Percentiles rank a stretch among this genome's conserved stretches.
These are phyloP conservation scores for Macrostomum cliftonense DNA, from an alignment of 2,888 invertebrate genomes.

Conservation along the genomic window DNA sequence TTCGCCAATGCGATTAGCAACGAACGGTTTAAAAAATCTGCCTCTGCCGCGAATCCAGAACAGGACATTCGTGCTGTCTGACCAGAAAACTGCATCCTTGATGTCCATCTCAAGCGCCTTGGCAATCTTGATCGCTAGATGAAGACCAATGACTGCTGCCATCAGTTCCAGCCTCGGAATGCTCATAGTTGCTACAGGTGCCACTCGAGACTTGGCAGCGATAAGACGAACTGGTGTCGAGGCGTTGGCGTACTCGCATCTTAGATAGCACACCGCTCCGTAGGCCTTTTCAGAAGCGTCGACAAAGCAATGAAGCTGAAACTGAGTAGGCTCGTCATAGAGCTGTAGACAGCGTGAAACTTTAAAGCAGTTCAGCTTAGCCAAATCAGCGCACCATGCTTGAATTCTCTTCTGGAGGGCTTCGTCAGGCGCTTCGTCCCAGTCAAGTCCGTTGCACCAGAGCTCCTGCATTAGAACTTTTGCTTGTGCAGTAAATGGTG, in stretches of 20 bases:
- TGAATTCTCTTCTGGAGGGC: not conserved
- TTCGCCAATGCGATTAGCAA: conserved; percentile 7
- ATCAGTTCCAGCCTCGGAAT: conserved; percentile 7
- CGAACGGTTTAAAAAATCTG: conserved; percentile 7
- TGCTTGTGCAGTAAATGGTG: not conserved
- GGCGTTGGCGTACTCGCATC: not conserved
- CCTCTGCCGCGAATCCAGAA: conserved; percentile 5
- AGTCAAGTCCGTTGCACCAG: not conserved
- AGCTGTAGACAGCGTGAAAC: not conserved
- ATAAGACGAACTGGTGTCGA: not conserved
- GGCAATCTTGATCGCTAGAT: not conserved
- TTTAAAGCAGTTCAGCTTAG: not conserved
- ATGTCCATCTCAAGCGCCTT: not conserved
- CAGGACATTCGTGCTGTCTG: conserved; percentile 9
- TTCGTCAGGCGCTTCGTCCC: not conserved
- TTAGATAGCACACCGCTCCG: conserved; percentile 1
- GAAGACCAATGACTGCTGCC: conserved; percentile 1
- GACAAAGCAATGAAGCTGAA: not conserved
- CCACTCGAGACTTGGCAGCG: conserved; percentile 2
- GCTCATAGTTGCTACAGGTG: conserved; percentile 1
- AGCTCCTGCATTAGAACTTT: conserved; percentile 3
- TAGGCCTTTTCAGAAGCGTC: conserved; percentile 6
- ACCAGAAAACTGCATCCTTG: conserved; percentile 6
- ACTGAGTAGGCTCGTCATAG: no score
- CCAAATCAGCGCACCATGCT: not conserved